Percentiles rank a stretch among this genome's conserved stretches.
phyloP scores from a whole-genome alignment of 2,113 vertebrate species.

The Myanophis thanlyinensis region DNA sequence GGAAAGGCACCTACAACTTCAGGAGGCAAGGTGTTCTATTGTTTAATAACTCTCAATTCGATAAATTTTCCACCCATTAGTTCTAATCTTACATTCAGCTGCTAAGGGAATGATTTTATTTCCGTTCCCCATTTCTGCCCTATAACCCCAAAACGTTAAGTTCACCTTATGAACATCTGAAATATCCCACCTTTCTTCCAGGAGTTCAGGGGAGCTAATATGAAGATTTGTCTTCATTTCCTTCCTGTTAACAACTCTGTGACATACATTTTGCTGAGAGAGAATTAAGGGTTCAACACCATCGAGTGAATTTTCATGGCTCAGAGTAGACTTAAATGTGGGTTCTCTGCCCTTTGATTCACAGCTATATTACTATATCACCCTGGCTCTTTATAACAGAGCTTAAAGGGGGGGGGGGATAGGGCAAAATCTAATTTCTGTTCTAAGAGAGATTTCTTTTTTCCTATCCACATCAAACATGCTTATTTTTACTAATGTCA shows the following conservation, averaged over 20 bases:
- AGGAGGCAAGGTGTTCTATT: background rate
- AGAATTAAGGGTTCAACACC: background rate
- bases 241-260: background rate
- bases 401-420: background rate
- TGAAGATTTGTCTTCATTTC: background rate
- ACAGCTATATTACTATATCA: background rate
- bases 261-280: background rate
- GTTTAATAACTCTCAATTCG: background rate
- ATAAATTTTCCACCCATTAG: background rate
- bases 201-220: background rate
- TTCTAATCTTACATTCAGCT: background rate
- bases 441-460: background rate
- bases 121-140: background rate
- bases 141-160: background rate
- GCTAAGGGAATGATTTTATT: background rate
- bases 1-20: background rate
- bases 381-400: background rate
- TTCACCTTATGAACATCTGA: background rate
- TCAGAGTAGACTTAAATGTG: background rate
- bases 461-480: background rate
- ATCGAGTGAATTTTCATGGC: background rate
- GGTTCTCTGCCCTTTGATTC: background rate
- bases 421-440: background rate
- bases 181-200: background rate
- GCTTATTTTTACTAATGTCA: conserved; percentile 11